Base-by-base conservation (phyloP, 2,888 invertebrate genomes). In the Amphiduros pacificus region DNA sequence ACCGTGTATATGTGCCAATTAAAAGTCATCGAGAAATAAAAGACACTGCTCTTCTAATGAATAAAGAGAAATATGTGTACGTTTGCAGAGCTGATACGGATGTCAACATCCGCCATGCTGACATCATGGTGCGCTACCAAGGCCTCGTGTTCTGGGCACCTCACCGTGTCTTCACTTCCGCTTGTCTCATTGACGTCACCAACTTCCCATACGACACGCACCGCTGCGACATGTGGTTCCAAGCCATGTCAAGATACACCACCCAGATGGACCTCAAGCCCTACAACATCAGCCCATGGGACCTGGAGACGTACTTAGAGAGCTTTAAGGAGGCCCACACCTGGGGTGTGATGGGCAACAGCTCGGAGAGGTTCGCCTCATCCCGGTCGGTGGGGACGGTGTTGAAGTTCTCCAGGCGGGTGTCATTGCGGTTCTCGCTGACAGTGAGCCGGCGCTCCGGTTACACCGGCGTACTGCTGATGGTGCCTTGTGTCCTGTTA, bases 401-500 rank as follows among this genome's bases (percentile, higher is more conserved):
- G 14, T 32, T 61, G 14, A 48, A 22, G 50, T 61, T 41, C 49
- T 61, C 61, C 11, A 9, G 50, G 17, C n/a, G 61, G 27, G 17
- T n/a, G 27, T 29, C 61, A 6, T 26, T 61, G 24, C 9, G 26
- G 40, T 61, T 61, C 36, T 6, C n/a, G 11, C 26, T 61, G 36
- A 24, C 56, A 4, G n/a, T 61, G 6, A 11, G 20, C n/a, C n/a
- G 61, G 4, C n/a, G 41, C 11, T 22, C 20, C 11, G 20, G 49
- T 22, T 48, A 48, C 49, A 48, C 49, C 9, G 5, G 53, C 29
- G 24, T 31, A 20, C 41, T 63, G 40, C 63, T 63, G 41, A 60
- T 56, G 58, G 20, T 63, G 31, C 63, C 63, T 22, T 63, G 60
- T 31, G 20, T 55, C 20, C 44, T 60, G 40, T 60, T 63, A 11